Evolutionary conservation across 2,113 vertebrate species (phyloP), one percentile per base, ranked within the genome.

Genomic region (Saccopteryx leptura): DNA sequence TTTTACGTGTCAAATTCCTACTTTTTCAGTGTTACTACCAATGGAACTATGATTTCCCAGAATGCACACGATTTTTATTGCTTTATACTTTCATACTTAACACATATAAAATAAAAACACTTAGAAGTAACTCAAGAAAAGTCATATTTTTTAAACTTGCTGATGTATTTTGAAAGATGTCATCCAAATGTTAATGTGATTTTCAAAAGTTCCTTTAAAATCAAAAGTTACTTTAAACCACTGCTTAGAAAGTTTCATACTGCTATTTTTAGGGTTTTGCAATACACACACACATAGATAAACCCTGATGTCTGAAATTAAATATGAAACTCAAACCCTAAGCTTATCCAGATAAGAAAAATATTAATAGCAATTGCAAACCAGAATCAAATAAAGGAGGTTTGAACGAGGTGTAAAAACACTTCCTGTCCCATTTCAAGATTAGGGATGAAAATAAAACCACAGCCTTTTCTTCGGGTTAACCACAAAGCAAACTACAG

Each of bases 281-380:
- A 91, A 92, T 61, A 91, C 71, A 75, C 56, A 28, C 24, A 86
- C 2, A 48, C 15, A 65, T 1, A 31, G 24, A 83, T 11, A 86
- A 74, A 74, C 31, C 71, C 4, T 60, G 48, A 14, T 88, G 58
- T 85, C 71, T 96, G 48, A 94, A 96, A 91, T 74, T 81, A 92
- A 92, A 80, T 63, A 91, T 63, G 52, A 95, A 96, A 96, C 95
- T 96, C 96, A 95, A 94, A 96, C 66, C 81, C 72, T 93, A 46
- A 86, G 82, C 54, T 93, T 23, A 96, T 0, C 0, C 28, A 92
- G 14, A 21, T 80, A 95, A 87, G 80, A 97, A 97, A 69, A 4
- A 0, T 91, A 98, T 94, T 90, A 97, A 96, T 60, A 98, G 93
- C 90, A 97, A 97, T 28, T 97, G 94, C 96, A 97, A 97, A 96